Conservation (phyloP, 2,888 invertebrate species). For the Coleophora deauratella region DNA sequence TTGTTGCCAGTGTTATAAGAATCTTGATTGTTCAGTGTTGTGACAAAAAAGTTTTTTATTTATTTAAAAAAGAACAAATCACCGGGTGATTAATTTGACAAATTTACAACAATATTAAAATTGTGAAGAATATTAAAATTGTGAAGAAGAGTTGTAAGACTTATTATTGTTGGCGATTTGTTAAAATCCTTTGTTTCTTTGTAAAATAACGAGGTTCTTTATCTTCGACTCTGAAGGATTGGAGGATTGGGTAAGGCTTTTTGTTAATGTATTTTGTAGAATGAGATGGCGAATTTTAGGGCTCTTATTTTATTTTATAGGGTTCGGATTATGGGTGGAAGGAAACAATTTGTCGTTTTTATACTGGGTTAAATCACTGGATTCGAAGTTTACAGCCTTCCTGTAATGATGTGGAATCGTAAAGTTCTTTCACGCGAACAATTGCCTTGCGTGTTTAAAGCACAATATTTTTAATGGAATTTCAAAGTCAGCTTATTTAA, state of each 20-base stretch:
- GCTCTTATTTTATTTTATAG: background rate
- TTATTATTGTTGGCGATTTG: slow-evolving; percentile 2
- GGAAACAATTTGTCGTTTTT: slow-evolving; percentile 6
- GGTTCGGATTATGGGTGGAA: background rate
- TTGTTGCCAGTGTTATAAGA: too few relatives aligned
- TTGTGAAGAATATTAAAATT: slow-evolving; percentile 2
- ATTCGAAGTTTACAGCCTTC: slow-evolving; percentile 34
- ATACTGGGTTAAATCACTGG: slow-evolving; percentile 18
- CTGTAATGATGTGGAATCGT: slow-evolving; percentile 37
- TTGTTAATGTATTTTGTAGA: background rate
- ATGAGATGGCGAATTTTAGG: background rate
- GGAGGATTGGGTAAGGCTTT: background rate
- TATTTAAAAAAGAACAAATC: slow-evolving; percentile 4
- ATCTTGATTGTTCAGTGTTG: background rate
- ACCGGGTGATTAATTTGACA: slow-evolving; percentile 9
- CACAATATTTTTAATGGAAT: too few relatives aligned
- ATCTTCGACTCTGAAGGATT: slow-evolving; percentile 1
- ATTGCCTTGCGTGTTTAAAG: background rate
- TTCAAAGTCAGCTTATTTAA: too few relatives aligned
- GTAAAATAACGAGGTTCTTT: slow-evolving; percentile 1
- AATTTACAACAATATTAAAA: slow-evolving; percentile 7
- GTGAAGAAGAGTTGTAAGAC: background rate
- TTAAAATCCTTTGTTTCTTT: slow-evolving; percentile 4
- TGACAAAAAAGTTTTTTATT: background rate
- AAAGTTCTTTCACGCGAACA: slow-evolving; percentile 15